Conservation (phyloP, 2,888 invertebrate species). For the Hoplodrina ambigua region DNA sequence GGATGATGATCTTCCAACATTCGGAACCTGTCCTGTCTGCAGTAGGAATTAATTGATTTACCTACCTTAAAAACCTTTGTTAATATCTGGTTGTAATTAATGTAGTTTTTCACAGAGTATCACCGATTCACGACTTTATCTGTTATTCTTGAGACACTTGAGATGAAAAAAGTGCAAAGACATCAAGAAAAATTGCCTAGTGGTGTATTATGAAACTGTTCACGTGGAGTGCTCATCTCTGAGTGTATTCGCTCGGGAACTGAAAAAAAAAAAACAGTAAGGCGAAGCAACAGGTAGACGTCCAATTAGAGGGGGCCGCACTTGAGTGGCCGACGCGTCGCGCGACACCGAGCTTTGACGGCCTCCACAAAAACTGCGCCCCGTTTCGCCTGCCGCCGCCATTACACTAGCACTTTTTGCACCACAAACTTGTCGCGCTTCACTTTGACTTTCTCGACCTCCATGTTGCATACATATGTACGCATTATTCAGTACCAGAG, state of each 20-base stretch:
- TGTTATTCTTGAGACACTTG: constrained; percentile 22
- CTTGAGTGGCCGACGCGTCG: constrained; percentile 83
- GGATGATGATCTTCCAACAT: not conserved
- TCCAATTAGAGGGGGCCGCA: constrained; percentile 88
- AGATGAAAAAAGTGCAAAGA: constrained; percentile 45
- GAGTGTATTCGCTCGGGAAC: constrained; percentile 76
- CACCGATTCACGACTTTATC: constrained; percentile 17
- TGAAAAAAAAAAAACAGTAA: constrained; percentile 80
- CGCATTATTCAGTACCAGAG: constrained; percentile 45
- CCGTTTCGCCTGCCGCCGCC: constrained; percentile 84
- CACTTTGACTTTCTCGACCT: constrained; percentile 83
- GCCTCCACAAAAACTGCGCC: constrained; percentile 83
- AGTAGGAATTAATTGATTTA: not conserved
- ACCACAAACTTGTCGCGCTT: constrained; percentile 80
- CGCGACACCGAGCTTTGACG: constrained; percentile 87
- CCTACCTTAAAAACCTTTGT: not conserved
- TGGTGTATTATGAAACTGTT: constrained; percentile 79
- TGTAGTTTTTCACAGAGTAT: not conserved
- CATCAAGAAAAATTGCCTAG: constrained; percentile 67
- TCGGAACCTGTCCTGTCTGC: not conserved
- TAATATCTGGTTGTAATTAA: constrained; percentile 1
- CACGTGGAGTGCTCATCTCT: constrained; percentile 81
- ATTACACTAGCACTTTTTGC: constrained; percentile 84
- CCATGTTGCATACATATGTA: constrained; percentile 71
- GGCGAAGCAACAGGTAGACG: constrained; percentile 88